These are phyloP conservation scores for Pedionomus torquatus DNA, from an alignment of 2,113 vertebrate genomes.

Conservation along the genomic window DNA sequence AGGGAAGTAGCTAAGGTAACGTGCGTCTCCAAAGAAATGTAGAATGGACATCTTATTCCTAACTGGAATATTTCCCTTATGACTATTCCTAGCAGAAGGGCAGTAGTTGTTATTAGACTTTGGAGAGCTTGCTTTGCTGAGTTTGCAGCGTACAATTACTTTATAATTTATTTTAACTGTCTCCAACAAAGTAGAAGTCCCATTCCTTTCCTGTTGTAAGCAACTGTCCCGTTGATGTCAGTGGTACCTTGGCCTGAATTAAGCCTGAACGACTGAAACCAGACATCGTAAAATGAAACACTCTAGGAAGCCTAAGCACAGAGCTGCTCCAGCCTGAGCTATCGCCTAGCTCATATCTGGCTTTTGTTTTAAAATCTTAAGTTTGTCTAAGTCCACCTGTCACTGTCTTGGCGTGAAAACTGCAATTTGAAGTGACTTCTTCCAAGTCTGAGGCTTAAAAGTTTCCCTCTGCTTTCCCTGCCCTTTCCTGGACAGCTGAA, in stretches of 20 bases:
- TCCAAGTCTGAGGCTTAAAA: neutral
- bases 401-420: neutral
- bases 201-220: neutral
- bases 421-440: neutral
- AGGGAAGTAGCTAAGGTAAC: neutral
- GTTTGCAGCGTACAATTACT: constrained; percentile 1
- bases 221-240: neutral
- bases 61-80: neutral
- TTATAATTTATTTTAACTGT: neutral
- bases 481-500: neutral
- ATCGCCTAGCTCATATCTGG: neutral
- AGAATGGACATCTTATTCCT: neutral
- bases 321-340: neutral
- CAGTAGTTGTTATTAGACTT: neutral
- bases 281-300: neutral
- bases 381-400: neutral
- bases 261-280: neutral
- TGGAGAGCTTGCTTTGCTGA: neutral
- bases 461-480: neutral
- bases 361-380: no score
- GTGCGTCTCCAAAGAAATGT: neutral
- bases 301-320: neutral
- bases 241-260: neutral
- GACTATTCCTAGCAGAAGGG: neutral
- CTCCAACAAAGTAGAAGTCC: neutral